phyloP scores from a whole-genome alignment of 2,888 invertebrate species.

The Saturnia pavonia region DNA sequence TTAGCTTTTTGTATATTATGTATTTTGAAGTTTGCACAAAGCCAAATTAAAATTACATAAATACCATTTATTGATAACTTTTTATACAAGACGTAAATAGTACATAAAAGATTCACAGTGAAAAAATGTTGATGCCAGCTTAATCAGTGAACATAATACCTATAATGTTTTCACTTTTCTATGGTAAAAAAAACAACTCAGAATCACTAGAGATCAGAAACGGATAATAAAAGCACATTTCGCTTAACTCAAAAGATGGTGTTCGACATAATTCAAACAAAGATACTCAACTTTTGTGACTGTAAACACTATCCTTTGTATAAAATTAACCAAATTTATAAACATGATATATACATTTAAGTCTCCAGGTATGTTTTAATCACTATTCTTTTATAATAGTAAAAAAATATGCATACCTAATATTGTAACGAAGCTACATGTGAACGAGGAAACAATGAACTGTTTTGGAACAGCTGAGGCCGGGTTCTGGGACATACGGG shows the following conservation, averaged over 20 bases:
- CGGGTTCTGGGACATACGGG: slow-evolving; percentile 55
- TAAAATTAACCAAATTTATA: slow-evolving; percentile 79
- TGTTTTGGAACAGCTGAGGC: slow-evolving; percentile 55
- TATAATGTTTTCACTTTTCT: slow-evolving; percentile 60
- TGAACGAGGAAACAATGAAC: slow-evolving; percentile 72
- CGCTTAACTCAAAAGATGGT: slow-evolving; percentile 52
- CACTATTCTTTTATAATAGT: slow-evolving; percentile 72
- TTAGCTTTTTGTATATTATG: slow-evolving; percentile 78
- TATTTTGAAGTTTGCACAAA: slow-evolving; percentile 80
- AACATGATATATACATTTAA: slow-evolving; percentile 79
- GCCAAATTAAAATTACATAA: slow-evolving; percentile 81
- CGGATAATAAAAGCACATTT: slow-evolving; percentile 57
- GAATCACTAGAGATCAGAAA: slow-evolving; percentile 72
- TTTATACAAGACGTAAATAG: slow-evolving; percentile 76
- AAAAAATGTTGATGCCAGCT: slow-evolving; percentile 61
- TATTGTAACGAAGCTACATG: slow-evolving; percentile 80
- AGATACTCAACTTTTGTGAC: slow-evolving; percentile 73
- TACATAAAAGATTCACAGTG: slow-evolving; percentile 72
- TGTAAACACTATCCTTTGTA: slow-evolving; percentile 73
- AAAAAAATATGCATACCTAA: slow-evolving; percentile 82
- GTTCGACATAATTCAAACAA: slow-evolving; percentile 56
- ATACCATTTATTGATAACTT: slow-evolving; percentile 78
- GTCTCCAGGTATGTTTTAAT: slow-evolving; percentile 70
- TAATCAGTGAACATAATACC: slow-evolving; percentile 58
- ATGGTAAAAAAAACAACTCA: slow-evolving; percentile 57